These are phyloP conservation scores for Brevipalpus yothersi DNA, from an alignment of 1,140 invertebrate species.

Conservation along the genomic window DNA sequence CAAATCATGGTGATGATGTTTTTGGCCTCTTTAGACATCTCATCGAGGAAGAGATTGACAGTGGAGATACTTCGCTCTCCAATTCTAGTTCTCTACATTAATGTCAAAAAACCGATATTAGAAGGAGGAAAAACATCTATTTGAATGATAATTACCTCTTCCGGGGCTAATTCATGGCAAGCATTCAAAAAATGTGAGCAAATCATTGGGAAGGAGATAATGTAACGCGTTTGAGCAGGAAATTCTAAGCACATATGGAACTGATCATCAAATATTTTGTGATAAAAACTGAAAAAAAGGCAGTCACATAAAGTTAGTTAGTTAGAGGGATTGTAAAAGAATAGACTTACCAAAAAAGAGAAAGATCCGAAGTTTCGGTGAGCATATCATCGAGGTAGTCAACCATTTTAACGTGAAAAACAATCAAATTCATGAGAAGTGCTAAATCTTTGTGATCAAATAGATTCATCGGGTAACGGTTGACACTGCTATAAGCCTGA, in stretches of 20 bases:
- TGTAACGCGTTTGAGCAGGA: slow-evolving; percentile 87
- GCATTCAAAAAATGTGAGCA: slow-evolving; percentile 94
- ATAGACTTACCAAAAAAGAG: slow-evolving; percentile 51
- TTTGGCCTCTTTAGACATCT: slow-evolving; percentile 96
- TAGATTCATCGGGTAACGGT: slow-evolving; percentile 51
- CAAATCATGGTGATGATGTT: slow-evolving; percentile 96
- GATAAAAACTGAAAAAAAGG: slow-evolving; percentile 48
- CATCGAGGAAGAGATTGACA: slow-evolving; percentile 88
- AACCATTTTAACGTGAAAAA: slow-evolving; percentile 94
- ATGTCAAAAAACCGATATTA: slow-evolving; percentile 11
- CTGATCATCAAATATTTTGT: slow-evolving; percentile 86
- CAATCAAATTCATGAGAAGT: slow-evolving; percentile 73
- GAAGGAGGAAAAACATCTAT: neutral
- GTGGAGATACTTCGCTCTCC: slow-evolving; percentile 81
- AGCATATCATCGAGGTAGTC: slow-evolving; percentile 94
- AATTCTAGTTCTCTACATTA: slow-evolving; percentile 54
- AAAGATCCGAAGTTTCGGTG: slow-evolving; percentile 85
- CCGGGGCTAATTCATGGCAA: slow-evolving; percentile 91
- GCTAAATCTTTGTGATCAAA: slow-evolving; percentile 66
- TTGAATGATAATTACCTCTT: slow-evolving; percentile 38
- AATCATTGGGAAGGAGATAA: slow-evolving; percentile 88
- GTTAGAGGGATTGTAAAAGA: neutral
- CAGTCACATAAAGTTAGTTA: neutral
- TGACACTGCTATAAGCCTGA: slow-evolving; percentile 60
- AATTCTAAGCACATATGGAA: slow-evolving; percentile 97